Conservation (phyloP, 2,888 invertebrate genomes). For the Gibbula magus region DNA sequence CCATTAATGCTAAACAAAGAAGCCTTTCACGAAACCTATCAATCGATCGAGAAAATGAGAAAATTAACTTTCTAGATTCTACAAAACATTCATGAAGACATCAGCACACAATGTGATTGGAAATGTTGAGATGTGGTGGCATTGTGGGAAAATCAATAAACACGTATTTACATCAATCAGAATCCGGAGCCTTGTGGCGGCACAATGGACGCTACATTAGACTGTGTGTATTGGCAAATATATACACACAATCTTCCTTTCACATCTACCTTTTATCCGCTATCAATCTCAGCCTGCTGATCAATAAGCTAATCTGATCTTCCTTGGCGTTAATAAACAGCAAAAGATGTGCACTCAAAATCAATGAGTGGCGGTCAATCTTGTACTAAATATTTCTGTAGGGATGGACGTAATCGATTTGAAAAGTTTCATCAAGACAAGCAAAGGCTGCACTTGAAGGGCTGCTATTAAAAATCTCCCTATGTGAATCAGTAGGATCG, state of each 20-base stretch:
- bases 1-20: constrained; percentile 22
- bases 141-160: constrained; percentile 29
- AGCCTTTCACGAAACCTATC: constrained; percentile 12
- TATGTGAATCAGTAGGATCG: background rate
- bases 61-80: constrained; percentile 33
- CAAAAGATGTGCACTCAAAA: constrained; percentile 28
- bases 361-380: constrained; percentile 20
- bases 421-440: constrained; percentile 12
- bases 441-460: constrained; percentile 19
- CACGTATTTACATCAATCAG: constrained; percentile 26
- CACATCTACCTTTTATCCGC: constrained; percentile 15
- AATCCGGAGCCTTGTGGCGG: constrained; percentile 23
- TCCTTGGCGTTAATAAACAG: constrained; percentile 19
- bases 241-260: constrained; percentile 28
- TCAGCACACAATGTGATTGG: constrained; percentile 28
- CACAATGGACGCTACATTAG: constrained; percentile 30
- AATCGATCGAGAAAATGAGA: constrained; percentile 31
- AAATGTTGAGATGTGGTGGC: constrained; percentile 23
- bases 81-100: constrained; percentile 29
- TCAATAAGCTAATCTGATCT: constrained; percentile 31
- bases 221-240: constrained; percentile 31
- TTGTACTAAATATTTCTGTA: constrained; percentile 28
- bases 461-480: constrained; percentile 12
- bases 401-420: constrained; percentile 24
- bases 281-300: constrained; percentile 21